Evolutionary conservation across 2,797 vertebrate genomes (phyloP), one percentile per base, ranked within the genome.

Genomic region (Thalassophryne amazonica): DNA sequence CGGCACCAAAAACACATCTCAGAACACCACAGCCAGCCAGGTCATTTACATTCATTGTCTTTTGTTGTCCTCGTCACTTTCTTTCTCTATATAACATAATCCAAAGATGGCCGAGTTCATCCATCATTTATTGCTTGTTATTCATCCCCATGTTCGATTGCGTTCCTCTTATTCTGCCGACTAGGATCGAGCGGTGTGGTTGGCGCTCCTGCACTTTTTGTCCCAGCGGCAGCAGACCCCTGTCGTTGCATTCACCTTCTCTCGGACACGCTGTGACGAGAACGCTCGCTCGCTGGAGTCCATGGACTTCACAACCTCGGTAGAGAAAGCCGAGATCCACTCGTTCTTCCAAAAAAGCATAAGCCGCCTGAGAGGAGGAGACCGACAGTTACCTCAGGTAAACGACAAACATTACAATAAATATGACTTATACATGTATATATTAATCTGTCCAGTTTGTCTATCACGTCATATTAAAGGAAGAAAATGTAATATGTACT

Each of bases 191-290:
- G 79, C 91, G 0, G 90, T 95, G 45, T 97, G 94, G 92, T 90
- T 96, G 33, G 89, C 93, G 4, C 88, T 97, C 13, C 81, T 97
- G 22, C 88, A 93, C 70, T 92, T 85, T 78, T 91, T 97, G 69
- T 92, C 91, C 16, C 66, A 88, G 58, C 89, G 91, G 14, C 93
- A 94, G 59, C 93, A 94, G 78, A 93, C 94, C 4, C 95, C 95
- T 0, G 94, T 96, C 43, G 94, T 97, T 3, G 93, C 93, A 0
- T 97, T 97, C 78, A 97, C 94, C 1, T 96, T 97, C 73, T 97
- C 95, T 1, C 91, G 94, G 23, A 88, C 91, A 0, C 94, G 94
- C 33, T 96, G 94, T 2, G 94, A 96, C 0, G 93, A 95, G 4
- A 95, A 96, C 19, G 94, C 95, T 2, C 89, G 92, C 1, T 89